These are phyloP conservation scores for Geodia barretti DNA, from an alignment of 37 sponge, comb jelly and placozoan species.

Conservation along the genomic window DNA sequence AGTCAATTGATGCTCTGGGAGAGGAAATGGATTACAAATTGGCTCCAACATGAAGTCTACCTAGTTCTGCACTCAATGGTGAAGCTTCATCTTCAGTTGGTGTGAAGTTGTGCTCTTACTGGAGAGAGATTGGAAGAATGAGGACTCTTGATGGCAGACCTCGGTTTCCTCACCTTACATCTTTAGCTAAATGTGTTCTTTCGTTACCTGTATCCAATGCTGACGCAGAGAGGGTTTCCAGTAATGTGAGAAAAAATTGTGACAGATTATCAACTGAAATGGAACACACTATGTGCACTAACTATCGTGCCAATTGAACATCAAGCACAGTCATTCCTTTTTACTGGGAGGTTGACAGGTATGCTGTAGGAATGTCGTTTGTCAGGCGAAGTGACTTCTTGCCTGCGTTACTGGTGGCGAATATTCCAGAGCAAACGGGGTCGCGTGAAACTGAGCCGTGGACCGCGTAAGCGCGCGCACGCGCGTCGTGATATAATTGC, in stretches of 20 bases:
- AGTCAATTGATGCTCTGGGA: slow-evolving; percentile 9
- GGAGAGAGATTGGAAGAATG: slow-evolving; percentile 16
- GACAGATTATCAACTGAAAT: too few relatives aligned
- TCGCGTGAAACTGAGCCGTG: too few relatives aligned
- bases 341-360: too few relatives aligned
- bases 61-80: neutral
- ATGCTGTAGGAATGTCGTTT: too few relatives aligned
- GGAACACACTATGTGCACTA: too few relatives aligned
- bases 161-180: slow-evolving; percentile 11
- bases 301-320: too few relatives aligned
- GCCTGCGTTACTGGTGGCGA: too few relatives aligned
- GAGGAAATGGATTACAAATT: slow-evolving; percentile 20
- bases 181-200: slow-evolving; percentile 12
- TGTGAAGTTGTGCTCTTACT: neutral
- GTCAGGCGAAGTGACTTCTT: too few relatives aligned
- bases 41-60: neutral
- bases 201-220: slow-evolving; percentile 20
- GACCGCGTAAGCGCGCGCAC: too few relatives aligned
- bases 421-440: too few relatives aligned
- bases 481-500: too few relatives aligned
- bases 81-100: neutral
- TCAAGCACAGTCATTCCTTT: too few relatives aligned
- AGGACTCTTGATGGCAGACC: slow-evolving; percentile 10
- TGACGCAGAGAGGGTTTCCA: slow-evolving; percentile 2
- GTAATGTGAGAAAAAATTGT: neutral